Percentiles rank a stretch among this genome's conserved stretches.
These are phyloP conservation scores for Catharus fuscescens DNA, from an alignment of 2,113 vertebrate genomes.

Conservation along the genomic window DNA sequence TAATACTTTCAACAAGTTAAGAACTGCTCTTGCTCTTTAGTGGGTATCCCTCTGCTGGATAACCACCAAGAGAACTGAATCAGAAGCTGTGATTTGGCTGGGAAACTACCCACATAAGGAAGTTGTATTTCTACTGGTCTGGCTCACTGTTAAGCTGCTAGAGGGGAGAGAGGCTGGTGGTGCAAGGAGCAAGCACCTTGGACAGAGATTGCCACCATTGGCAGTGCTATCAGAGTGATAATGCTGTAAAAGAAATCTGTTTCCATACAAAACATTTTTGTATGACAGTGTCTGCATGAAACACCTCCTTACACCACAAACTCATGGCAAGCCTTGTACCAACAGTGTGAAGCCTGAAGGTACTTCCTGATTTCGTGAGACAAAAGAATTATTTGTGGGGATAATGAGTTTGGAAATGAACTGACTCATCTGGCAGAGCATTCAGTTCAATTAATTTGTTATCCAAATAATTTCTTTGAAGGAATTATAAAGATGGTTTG, in stretches of 20 bases:
- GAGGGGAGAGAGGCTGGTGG: not conserved
- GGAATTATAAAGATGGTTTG: not conserved
- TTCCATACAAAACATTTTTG: not conserved
- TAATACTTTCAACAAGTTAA: not conserved
- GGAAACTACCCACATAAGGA: not conserved
- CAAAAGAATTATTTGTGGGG: not conserved
- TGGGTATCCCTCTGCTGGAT: not conserved
- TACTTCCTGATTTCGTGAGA: not conserved
- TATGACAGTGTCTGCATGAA: not conserved
- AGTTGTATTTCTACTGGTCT: not conserved
- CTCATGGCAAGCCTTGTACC: accelerated
- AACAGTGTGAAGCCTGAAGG: not conserved
- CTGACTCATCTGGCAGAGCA: not conserved
- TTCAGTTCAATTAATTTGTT: not conserved
- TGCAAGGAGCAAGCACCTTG: slow-evolving; percentile 47
- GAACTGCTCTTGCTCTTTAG: not conserved
- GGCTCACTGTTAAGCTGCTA: not conserved
- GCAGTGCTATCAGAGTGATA: not conserved
- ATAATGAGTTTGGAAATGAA: not conserved
- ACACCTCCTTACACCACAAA: not conserved
- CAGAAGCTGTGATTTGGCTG: not conserved
- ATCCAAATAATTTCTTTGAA: not conserved
- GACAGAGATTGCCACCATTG: slow-evolving; percentile 21
- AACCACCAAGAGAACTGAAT: not conserved
- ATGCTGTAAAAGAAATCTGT: not conserved